Evolutionary conservation across 1,140 invertebrate genomes (phyloP), one percentile per base, ranked within the genome.

Genomic region (Metaphire vulgaris): DNA sequence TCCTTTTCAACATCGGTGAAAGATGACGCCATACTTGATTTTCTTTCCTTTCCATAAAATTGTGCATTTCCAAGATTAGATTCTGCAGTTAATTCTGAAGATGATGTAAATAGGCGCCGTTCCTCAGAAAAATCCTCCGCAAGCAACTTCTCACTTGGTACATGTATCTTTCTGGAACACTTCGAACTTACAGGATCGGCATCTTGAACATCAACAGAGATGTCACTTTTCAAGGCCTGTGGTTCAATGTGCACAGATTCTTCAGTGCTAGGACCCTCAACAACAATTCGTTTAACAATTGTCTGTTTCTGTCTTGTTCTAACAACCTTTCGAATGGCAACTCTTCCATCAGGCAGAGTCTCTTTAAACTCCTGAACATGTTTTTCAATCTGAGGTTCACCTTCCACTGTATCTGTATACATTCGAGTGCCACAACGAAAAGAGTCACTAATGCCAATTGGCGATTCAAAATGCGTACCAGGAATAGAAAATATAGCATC

Each of bases 341-440:
- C 21, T 56, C 41, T 56, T 56, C 41, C 41, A 56, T 56, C 41
- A 21, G 41, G 41, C 41, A 56, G 21, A 12, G 41, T 56, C 41
- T 56, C 41, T 21, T 56, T 56, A 56, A 56, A 56, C 41, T 56
- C 41, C 41, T 56, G 41, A 56, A 56, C 21, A 21, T 56, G 41
- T 21, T 56, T 56, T 56, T 56, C 41, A 56, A 56, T 56, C 41
- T 56, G 41, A 56, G 41, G 41, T 56, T 56, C 41, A 56, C 41
- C 41, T 56, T 56, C 41, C 21, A 56, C 41, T 12, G 41, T 56
- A 56, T 56, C 41, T 12, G 41, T 56, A 21, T 56, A 56, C 41
- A 56, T 56, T 56, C 41, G 6, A 12, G 41, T 56, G 21, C 41
- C 41, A 21, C 6, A 6, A 56, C 41, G 41, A 12, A 56, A 56